Base-by-base conservation (phyloP, 2,797 vertebrate genomes). In the Crenuchus spilurus region DNA sequence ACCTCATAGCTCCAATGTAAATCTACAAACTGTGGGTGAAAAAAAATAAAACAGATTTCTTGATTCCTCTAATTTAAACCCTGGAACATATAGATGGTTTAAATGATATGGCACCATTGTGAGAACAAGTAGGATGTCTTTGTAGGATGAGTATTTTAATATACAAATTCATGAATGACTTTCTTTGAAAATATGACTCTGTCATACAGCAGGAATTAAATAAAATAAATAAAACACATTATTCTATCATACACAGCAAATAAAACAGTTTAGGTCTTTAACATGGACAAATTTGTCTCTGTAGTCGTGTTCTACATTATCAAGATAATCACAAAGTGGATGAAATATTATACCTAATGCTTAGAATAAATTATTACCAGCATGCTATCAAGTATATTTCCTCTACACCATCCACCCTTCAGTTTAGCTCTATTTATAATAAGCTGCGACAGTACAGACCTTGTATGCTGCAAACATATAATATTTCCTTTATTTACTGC, bases 281-380 rank as follows among this genome's bases (percentile, higher is more conserved):
- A 48, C 46, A 48, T 4, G 1, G 14, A 18, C 46, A 2, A 49
- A 49, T 7, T 2, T 7, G 35, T 37, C 35, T 37, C 35, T 4
- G 35, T 37, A 10, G 4, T 37, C 4, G 4, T 6, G 46, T 18
- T 49, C 18, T 20, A 49, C 20, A n/a, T 41, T 13, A 67, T 18
- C 42, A 14, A 5, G 61, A 0, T 26, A 11, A 26, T 52, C 49
- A 52, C 18, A n/a, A 16, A 49, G 46, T 58, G 55, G 37, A 33
- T 65, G 42, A 71, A 76, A 81, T 58, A 11, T 26, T 22, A 24
- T 26, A 26, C 54, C 14, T 33, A 24, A 57, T 64, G 22, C 22
- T 52, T 58, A 55, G 26, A 31, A 0, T n/a, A 46, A 54, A 67
- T 63, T 62, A 54, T 46, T 14, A 64, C 5, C 52, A 51, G 54